These are phyloP conservation scores for Orthosia gothica DNA, from an alignment of 2,888 invertebrate genomes.

Conservation along the genomic window DNA sequence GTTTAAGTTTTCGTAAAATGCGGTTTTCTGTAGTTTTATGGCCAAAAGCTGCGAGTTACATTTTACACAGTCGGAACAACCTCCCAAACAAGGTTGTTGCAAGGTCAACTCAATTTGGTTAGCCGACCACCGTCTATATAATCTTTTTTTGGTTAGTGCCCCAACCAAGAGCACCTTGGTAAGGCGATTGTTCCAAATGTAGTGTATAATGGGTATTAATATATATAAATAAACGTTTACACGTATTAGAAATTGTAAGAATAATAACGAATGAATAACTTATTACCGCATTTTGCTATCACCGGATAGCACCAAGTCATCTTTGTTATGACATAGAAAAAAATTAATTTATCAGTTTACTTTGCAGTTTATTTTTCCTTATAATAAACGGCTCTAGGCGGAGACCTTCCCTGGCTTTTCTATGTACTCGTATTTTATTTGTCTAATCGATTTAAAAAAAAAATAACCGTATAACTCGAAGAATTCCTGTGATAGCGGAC, in stretches of 20 bases:
- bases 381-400: not conserved
- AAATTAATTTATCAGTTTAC: not conserved
- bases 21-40: not conserved
- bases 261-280: not conserved
- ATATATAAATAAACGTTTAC: not conserved
- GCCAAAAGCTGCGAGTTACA: not conserved
- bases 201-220: too few relatives aligned
- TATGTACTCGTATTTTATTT: not conserved
- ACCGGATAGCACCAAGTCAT: not conserved
- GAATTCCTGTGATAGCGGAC: not conserved
- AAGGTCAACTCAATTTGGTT: too few relatives aligned
- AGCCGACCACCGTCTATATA: too few relatives aligned
- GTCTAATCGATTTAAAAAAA: constrained; percentile 6
- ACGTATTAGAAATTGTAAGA: not conserved
- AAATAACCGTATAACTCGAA: constrained; percentile 14
- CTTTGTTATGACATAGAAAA: not conserved
- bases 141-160: too few relatives aligned
- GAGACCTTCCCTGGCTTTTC: not conserved
- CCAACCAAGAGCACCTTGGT: too few relatives aligned
- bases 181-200: too few relatives aligned
- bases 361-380: not conserved
- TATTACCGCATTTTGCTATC: too few relatives aligned
- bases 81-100: too few relatives aligned
- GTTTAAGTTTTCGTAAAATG: not conserved
- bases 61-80: too few relatives aligned